Percentiles rank a stretch among this genome's conserved stretches.
phyloP scores from a whole-genome alignment of 2,888 invertebrate genomes.

The Cynaeus angustus region DNA sequence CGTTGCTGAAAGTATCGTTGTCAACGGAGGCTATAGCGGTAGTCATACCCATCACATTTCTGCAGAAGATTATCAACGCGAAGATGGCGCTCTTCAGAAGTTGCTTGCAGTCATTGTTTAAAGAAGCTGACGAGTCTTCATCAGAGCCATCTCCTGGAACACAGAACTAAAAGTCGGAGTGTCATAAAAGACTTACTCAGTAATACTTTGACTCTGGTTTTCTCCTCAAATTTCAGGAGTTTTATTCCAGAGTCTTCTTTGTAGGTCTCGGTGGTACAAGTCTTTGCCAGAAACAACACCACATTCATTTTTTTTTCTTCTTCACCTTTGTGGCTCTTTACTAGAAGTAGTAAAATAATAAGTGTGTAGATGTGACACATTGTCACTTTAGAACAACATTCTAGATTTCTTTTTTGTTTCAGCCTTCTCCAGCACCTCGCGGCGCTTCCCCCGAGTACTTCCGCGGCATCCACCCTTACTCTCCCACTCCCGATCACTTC shows the following conservation, averaged over 20 bases:
- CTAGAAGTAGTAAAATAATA: conserved; percentile 13
- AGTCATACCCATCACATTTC: conserved; percentile 62
- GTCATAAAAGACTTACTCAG: not conserved
- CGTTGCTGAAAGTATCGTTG: conserved; percentile 39
- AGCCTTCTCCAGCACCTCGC: conserved; percentile 75
- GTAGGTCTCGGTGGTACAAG: conserved; percentile 31
- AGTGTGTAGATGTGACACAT: conserved; percentile 27
- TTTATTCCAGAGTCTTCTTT: conserved; percentile 50
- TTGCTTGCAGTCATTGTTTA: conserved; percentile 56
- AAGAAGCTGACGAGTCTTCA: not conserved
- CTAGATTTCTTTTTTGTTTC: conserved; percentile 55
- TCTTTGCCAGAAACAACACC: conserved; percentile 59
- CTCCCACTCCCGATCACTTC: conserved; percentile 65
- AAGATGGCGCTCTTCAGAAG: conserved; percentile 56
- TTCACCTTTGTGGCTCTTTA: not conserved
- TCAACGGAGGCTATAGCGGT: conserved; percentile 54
- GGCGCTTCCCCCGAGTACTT: conserved; percentile 70
- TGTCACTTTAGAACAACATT: conserved; percentile 16
- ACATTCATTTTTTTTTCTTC: conserved; percentile 51
- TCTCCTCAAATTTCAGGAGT: conserved; percentile 54
- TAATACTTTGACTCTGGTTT: conserved; percentile 53
- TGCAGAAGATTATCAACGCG: conserved; percentile 61
- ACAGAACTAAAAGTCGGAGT: conserved; percentile 14
- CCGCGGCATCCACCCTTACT: conserved; percentile 57
- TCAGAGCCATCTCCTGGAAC: not conserved